Evolutionary conservation across 2,888 invertebrate species (phyloP).

Genomic region (Ypsolopha scabrella): DNA sequence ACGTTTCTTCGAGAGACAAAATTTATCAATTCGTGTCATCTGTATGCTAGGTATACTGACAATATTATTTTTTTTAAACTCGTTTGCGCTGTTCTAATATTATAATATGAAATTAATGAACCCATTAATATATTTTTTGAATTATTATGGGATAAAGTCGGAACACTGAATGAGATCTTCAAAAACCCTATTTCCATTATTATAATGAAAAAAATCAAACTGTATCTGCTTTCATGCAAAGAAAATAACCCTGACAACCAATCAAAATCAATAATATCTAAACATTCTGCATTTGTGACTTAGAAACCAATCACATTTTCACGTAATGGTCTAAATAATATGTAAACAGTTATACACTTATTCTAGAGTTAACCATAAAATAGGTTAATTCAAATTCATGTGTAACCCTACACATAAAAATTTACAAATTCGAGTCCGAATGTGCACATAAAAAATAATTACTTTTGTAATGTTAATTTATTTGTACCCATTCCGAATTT

Average conservation of each 20-base stretch:
- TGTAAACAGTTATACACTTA: no score
- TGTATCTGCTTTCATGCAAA: no score
- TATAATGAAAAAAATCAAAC: neutral
- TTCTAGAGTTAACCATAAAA: constrained; percentile 40
- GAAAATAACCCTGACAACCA: no score
- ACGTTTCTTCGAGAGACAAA: no score
- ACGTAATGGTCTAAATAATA: constrained; percentile 34
- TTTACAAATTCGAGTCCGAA: constrained; percentile 6
- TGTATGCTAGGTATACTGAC: no score
- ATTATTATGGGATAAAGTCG: no score
- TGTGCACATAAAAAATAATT: constrained; percentile 6
- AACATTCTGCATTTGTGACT: constrained; percentile 36
- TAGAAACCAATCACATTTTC: constrained; percentile 44
- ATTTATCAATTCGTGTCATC: no score
- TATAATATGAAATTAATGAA: no score
- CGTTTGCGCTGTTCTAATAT: no score
- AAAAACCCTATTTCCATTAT: constrained; percentile 11
- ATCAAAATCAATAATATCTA: neutral
- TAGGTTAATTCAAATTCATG: constrained; percentile 18
- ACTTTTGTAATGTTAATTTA: constrained; percentile 11
- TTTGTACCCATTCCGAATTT: constrained; percentile 32
- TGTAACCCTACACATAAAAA: constrained; percentile 14
- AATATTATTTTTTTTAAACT: no score
- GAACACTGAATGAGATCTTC: constrained; percentile 25
- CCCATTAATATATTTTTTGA: neutral